A percentile compares a stretch with the other conserved stretches of the same genome.
These are phyloP conservation scores for Trichoplusia ni DNA, from an alignment of 1,140 invertebrate species.

Conservation along the genomic window DNA sequence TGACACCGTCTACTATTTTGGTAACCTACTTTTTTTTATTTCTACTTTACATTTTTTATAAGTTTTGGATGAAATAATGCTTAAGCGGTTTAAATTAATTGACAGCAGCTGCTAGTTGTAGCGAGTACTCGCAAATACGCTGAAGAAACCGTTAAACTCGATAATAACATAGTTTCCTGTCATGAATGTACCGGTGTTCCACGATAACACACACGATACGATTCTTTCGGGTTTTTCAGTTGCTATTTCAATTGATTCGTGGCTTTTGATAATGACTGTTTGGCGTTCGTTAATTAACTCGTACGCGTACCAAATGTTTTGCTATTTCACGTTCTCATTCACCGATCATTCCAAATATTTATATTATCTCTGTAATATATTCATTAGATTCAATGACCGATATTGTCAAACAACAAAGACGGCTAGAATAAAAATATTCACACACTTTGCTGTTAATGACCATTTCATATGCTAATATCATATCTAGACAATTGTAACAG, in stretches of 20 bases:
- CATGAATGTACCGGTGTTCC: slow-evolving; percentile 15
- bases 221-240: slow-evolving; percentile 26
- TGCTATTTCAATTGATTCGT: slow-evolving; percentile 28
- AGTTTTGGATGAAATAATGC: no score
- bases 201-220: slow-evolving; percentile 25
- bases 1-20: no score
- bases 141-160: slow-evolving; percentile 37
- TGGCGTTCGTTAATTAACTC: slow-evolving; percentile 13
- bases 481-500: slow-evolving; percentile 28
- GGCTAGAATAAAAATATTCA: background rate
- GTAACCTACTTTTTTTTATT: no score
- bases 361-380: slow-evolving; percentile 16
- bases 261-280: slow-evolving; percentile 13
- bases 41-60: no score
- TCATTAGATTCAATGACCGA: slow-evolving; percentile 29
- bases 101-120: background rate
- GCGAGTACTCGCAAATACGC: background rate
- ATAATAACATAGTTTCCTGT: slow-evolving; percentile 42
- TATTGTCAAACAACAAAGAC: slow-evolving; percentile 9
- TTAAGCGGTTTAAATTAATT: background rate
- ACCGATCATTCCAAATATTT: slow-evolving; percentile 4
- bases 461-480: slow-evolving; percentile 26
- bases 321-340: slow-evolving; percentile 8
- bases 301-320: background rate
- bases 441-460: background rate